phyloP scores from a whole-genome alignment of 2,113 vertebrate species.

The Salvelinus sp. region DNA sequence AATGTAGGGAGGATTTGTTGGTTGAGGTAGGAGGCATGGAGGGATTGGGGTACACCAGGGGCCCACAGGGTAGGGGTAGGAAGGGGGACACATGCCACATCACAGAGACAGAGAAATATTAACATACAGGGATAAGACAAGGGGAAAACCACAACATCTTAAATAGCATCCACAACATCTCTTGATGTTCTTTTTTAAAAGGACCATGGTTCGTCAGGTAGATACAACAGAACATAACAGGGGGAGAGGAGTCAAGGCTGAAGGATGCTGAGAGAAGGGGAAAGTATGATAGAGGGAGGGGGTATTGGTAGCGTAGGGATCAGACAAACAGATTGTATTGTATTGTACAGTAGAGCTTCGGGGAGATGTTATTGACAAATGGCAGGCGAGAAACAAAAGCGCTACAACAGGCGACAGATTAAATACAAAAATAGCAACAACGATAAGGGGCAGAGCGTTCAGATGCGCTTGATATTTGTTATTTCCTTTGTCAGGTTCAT shows the following conservation, averaged over 20 bases:
- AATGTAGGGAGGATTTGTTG: slow-evolving; percentile 18
- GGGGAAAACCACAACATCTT: slow-evolving; percentile 16
- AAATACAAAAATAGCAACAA: slow-evolving; percentile 71
- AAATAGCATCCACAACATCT: slow-evolving; percentile 45
- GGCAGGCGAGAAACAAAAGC: slow-evolving; percentile 46
- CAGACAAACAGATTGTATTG: slow-evolving; percentile 46
- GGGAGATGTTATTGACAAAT: slow-evolving; percentile 75
- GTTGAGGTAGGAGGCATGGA: slow-evolving; percentile 15
- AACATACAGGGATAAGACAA: slow-evolving; percentile 36
- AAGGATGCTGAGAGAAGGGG: slow-evolving; percentile 19
- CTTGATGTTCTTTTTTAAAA: slow-evolving; percentile 39
- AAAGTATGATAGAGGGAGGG: slow-evolving; percentile 43
- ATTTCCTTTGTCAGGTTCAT: slow-evolving; percentile 65
- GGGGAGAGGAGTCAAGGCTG: slow-evolving; percentile 22
- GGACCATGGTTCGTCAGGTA: slow-evolving; percentile 29
- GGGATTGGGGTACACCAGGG: slow-evolving; percentile 13
- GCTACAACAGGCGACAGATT: slow-evolving; percentile 52
- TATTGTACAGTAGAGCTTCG: slow-evolving; percentile 57
- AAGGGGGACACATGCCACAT: slow-evolving; percentile 26
- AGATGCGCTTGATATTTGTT: slow-evolving; percentile 61
- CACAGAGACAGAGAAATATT: slow-evolving; percentile 21
- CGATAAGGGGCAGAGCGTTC: slow-evolving; percentile 53
- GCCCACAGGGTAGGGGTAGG: slow-evolving; percentile 10
- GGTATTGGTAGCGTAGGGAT: slow-evolving; percentile 53
- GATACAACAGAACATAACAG: slow-evolving; percentile 22